Percentiles rank a stretch among this genome's conserved stretches.
phyloP scores from a whole-genome alignment of 2,797 vertebrate genomes.

The Rhinoraja longicauda region DNA sequence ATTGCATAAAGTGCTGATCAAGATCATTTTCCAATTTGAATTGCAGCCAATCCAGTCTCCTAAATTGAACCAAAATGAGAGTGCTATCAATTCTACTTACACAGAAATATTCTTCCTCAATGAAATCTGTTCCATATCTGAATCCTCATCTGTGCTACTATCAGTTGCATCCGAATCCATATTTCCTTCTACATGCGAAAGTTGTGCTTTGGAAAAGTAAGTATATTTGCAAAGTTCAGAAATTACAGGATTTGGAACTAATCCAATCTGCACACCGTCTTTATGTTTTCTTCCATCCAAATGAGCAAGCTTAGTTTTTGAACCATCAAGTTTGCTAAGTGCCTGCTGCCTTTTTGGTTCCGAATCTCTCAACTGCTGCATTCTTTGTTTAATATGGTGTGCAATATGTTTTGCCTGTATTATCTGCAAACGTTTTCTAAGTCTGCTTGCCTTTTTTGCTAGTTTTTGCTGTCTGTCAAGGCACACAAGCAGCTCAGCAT shows the following conservation, averaged over 20 bases:
- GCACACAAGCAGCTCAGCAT: constrained; percentile 57
- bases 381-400: constrained; percentile 71
- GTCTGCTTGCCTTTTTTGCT: constrained; percentile 60
- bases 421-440: constrained; percentile 70
- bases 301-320: constrained; percentile 48
- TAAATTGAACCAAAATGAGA: not conserved
- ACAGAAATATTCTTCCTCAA: constrained; percentile 52
- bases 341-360: constrained; percentile 53
- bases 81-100: constrained; percentile 67
- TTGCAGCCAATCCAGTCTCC: not conserved
- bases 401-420: constrained; percentile 70
- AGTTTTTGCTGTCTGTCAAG: constrained; percentile 68
- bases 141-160: constrained; percentile 86
- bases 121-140: constrained; percentile 51
- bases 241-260: constrained; percentile 46
- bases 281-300: constrained; percentile 51
- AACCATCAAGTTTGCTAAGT: constrained; percentile 39
- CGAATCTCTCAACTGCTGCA: constrained; percentile 66
- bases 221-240: constrained; percentile 65
- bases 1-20: no score
- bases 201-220: constrained; percentile 56
- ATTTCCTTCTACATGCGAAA: constrained; percentile 65
- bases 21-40: no score
- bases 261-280: constrained; percentile 46
- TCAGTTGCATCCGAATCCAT: constrained; percentile 86